Conservation (phyloP, 2,113 vertebrate species). For the Empidonax traillii region DNA sequence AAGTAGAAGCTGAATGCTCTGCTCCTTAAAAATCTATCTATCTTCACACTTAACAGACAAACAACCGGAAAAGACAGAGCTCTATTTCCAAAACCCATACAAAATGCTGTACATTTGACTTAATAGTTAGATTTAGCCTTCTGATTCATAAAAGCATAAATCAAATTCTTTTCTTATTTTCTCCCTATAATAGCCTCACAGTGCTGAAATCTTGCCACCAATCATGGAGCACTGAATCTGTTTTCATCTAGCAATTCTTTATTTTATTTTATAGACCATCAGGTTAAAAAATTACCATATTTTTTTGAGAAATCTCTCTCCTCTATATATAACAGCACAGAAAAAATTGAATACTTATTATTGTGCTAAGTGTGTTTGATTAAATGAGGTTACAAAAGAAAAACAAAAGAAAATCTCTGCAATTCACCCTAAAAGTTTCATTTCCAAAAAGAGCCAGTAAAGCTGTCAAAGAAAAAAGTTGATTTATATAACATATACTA, state of each 20-base stretch:
- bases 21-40: not conserved
- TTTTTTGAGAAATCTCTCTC: not conserved
- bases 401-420: not conserved
- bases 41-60: not conserved
- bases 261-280: constrained; percentile 2
- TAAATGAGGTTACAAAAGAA: constrained; percentile 28
- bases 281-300: not conserved
- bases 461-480: constrained; percentile 47
- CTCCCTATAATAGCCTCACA: not conserved
- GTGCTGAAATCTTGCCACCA: not conserved
- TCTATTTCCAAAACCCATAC: not conserved
- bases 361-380: constrained; percentile 44
- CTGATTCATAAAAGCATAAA: constrained; percentile 20
- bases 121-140: not conserved
- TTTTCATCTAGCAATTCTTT: not conserved
- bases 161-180: constrained; percentile 5
- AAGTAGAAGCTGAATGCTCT: not conserved
- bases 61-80: not conserved
- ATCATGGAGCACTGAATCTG: not conserved
- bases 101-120: not conserved
- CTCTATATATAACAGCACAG: not conserved
- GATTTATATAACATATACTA: constrained; percentile 36
- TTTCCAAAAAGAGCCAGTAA: constrained; percentile 60
- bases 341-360: not conserved
- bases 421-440: constrained; percentile 39